Evolutionary conservation across 2,797 vertebrate species (phyloP), one percentile per base, ranked within the genome.

Genomic region (Microctenopoma stevenorrisi): DNA sequence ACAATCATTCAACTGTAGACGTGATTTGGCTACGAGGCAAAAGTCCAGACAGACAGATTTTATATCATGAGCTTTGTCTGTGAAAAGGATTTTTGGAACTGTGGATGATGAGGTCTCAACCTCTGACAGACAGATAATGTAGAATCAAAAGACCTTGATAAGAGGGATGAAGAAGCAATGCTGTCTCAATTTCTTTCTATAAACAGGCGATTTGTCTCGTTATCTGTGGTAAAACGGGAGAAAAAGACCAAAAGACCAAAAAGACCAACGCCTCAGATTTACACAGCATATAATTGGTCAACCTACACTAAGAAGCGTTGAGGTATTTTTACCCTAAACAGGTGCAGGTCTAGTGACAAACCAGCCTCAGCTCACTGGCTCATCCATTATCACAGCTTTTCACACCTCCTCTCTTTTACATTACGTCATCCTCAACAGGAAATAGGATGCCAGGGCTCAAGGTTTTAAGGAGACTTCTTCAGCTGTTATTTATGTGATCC

Each of bases 341-440:
- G 81, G 74, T 86, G 85, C 49, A 73, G 44, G 33, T 66, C 12
- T 66, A 68, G 57, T 55, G 51, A 46, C 11, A 68, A 66, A 53
- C 69, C 42, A 33, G 68, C 77, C 14, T 79, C 81, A 35, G 61
- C 65, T 46, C 42, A 55, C 59, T 37, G 51, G 22, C 54, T 61
- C 64, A 59, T 60, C 56, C 53, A 64, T 80, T 66, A 63, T 74
- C 68, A 68, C 72, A 61, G 75, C 26, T 64, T 80, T 82, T 89
- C 77, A 86, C 88, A 74, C 82, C 53, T 64, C 67, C 62, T 67
- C 64, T 81, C 44, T 67, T 63, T 44, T 72, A 70, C 77, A 89
- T 88, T 81, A 91, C 86, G 63, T 90, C 88, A 91, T 84, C 70
- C 47, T 62, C 49, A 2, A 42, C 78, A 83, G 80, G 82, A 90